Conservation (phyloP, 2,797 vertebrate genomes). For the Oceanodroma leucorhoa region DNA sequence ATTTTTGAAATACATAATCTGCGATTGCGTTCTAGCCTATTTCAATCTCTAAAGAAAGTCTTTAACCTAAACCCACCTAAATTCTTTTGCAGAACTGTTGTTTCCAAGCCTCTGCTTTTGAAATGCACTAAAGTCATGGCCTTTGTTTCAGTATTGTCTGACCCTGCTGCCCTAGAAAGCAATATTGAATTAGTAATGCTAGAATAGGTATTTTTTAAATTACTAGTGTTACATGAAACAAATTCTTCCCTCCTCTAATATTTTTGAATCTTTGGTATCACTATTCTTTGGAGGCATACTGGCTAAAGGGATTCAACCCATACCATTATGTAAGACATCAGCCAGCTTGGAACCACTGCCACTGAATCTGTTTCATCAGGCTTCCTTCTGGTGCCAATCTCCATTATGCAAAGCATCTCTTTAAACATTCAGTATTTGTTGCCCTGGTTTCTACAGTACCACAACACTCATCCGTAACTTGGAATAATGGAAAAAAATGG, state of each 20-base stretch:
- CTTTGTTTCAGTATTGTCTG: background rate
- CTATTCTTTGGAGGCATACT: background rate
- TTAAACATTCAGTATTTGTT: constrained; percentile 1
- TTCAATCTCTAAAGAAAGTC: background rate
- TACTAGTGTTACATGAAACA: background rate
- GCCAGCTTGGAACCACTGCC: background rate
- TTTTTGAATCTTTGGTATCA: background rate
- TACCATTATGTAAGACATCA: background rate
- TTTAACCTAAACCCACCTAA: background rate
- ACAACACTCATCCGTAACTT: background rate
- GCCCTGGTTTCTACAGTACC: background rate
- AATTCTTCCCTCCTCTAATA: background rate
- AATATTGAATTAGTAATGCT: background rate
- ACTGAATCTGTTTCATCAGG: background rate
- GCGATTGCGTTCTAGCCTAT: background rate
- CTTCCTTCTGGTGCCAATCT: background rate
- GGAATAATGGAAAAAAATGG: background rate
- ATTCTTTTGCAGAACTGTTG: background rate
- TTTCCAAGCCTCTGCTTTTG: background rate
- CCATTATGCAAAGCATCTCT: background rate
- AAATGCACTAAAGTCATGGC: rapidly evolving
- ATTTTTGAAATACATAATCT: background rate
- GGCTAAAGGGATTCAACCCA: background rate
- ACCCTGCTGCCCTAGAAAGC: background rate
- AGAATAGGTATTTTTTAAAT: background rate